Conservation (phyloP, 1,140 invertebrate species). For the Cotesia glomerata region DNA sequence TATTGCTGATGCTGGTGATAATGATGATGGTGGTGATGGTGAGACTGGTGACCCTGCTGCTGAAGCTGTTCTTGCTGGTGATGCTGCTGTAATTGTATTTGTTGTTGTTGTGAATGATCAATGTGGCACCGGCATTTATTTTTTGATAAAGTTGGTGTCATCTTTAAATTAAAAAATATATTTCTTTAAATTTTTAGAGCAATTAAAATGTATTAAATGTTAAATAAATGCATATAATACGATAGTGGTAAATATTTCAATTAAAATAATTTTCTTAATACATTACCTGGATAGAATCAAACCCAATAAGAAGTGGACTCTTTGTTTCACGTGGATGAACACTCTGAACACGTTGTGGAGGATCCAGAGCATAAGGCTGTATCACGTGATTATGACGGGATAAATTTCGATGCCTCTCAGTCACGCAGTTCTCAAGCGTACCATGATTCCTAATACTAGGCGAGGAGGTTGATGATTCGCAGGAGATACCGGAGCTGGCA, state of each 20-base stretch:
- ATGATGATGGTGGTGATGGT: slow-evolving; percentile 32
- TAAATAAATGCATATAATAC: background rate
- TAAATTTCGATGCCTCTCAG: slow-evolving; percentile 17
- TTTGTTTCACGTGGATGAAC: slow-evolving; percentile 37
- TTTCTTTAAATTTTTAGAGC: background rate
- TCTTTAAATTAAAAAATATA: slow-evolving; percentile 35
- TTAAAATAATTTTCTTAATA: background rate
- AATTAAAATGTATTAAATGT: background rate
- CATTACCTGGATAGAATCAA: slow-evolving; percentile 52
- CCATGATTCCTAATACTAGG: slow-evolving; percentile 49
- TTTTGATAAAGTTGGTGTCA: slow-evolving; percentile 49
- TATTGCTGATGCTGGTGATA: slow-evolving; percentile 43
- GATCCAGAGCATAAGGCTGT: slow-evolving; percentile 25
- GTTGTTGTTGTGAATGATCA: slow-evolving; percentile 29
- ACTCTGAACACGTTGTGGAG: slow-evolving; percentile 23
- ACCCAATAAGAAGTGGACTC: slow-evolving; percentile 46
- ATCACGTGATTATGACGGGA: slow-evolving; percentile 23
- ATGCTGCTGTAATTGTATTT: slow-evolving; percentile 15
- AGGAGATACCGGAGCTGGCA: slow-evolving; percentile 52
- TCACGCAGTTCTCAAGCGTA: slow-evolving; percentile 45
- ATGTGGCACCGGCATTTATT: slow-evolving; percentile 59
- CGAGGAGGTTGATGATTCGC: slow-evolving; percentile 53
- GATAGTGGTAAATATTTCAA: background rate
- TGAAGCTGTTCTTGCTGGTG: slow-evolving; percentile 30
- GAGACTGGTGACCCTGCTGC: slow-evolving; percentile 13